Percentiles rank a stretch among this genome's conserved stretches.
These are phyloP conservation scores for Montipora efflorescens DNA, from an alignment of 64 coral and sea anemone genomes.

Conservation along the genomic window DNA sequence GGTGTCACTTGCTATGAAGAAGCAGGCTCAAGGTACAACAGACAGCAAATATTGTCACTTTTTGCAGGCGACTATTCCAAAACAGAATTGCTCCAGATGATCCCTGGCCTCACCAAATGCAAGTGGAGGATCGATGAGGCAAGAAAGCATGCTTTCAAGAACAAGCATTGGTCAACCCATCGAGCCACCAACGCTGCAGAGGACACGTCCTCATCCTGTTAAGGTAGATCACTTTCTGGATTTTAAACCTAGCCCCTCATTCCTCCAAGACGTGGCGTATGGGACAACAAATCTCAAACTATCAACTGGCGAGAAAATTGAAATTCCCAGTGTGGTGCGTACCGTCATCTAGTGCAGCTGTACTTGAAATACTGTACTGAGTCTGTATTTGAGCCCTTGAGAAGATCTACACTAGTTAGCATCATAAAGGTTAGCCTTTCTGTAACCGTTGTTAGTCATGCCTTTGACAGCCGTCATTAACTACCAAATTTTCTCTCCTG, in stretches of 20 bases:
- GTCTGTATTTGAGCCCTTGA: slow-evolving; percentile 3
- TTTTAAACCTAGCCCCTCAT: slow-evolving; percentile 38
- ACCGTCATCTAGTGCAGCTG: slow-evolving; percentile 46
- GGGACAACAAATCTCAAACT: slow-evolving; percentile 49
- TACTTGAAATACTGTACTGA: slow-evolving; percentile 9
- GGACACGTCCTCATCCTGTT: background rate
- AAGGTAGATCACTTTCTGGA: slow-evolving; percentile 70
- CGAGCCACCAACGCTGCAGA: background rate
- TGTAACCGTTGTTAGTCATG: background rate
- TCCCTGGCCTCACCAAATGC: slow-evolving; percentile 44
- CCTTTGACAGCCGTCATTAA: background rate
- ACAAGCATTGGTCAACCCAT: background rate
- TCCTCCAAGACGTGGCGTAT: slow-evolving; percentile 48
- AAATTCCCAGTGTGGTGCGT: slow-evolving; percentile 59
- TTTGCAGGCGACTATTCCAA: slow-evolving; percentile 37
- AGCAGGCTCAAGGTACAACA: slow-evolving; percentile 34
- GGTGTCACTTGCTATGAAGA: slow-evolving; percentile 1
- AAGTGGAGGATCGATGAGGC: slow-evolving; percentile 49
- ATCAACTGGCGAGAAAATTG: slow-evolving; percentile 21
- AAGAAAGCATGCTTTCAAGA: slow-evolving; percentile 29
- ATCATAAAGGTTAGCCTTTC: slow-evolving; percentile 35
- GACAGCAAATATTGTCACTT: slow-evolving; percentile 38
- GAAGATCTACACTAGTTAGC: slow-evolving; percentile 32
- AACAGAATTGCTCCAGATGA: background rate
- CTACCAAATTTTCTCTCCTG: background rate